Evolutionary conservation across 2,113 vertebrate species (phyloP).

Genomic region (Pantherophis guttatus): DNA sequence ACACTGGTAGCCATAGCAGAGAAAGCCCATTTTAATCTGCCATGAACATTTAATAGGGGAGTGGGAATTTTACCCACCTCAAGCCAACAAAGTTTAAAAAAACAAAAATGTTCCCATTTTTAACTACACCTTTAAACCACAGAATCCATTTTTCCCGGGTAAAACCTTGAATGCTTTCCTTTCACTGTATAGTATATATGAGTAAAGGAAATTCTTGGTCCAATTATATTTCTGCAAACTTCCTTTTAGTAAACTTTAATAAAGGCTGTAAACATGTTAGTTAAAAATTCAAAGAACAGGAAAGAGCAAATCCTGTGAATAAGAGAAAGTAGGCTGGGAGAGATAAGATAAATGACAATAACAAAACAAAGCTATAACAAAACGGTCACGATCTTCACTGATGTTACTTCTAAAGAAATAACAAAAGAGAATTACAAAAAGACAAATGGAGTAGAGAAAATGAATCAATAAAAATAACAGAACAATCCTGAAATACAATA

Average conservation of each 20-base stretch:
- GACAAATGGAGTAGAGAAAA: slow-evolving; percentile 21
- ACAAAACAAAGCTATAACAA: slow-evolving; percentile 22
- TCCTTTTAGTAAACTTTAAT: not conserved
- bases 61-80: not conserved
- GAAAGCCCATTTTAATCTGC: not conserved
- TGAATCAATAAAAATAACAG: slow-evolving; percentile 10
- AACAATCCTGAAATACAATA: slow-evolving; percentile 2
- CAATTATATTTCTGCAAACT: not conserved
- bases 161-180: not conserved
- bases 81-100: not conserved
- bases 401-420: slow-evolving; percentile 14
- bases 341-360: not conserved
- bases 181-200: not conserved
- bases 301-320: slow-evolving; percentile 5
- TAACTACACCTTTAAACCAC: not conserved
- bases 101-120: not conserved
- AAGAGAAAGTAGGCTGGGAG: slow-evolving; percentile 16
- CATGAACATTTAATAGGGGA: not conserved
- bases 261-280: not conserved
- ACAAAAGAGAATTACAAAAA: slow-evolving; percentile 5
- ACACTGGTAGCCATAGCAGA: not conserved
- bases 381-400: slow-evolving; percentile 5
- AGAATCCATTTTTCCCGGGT: not conserved
- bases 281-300: not conserved
- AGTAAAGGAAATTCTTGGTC: not conserved